These are phyloP conservation scores for Thermophis baileyi DNA, from an alignment of 2,113 vertebrate species.

Conservation along the genomic window DNA sequence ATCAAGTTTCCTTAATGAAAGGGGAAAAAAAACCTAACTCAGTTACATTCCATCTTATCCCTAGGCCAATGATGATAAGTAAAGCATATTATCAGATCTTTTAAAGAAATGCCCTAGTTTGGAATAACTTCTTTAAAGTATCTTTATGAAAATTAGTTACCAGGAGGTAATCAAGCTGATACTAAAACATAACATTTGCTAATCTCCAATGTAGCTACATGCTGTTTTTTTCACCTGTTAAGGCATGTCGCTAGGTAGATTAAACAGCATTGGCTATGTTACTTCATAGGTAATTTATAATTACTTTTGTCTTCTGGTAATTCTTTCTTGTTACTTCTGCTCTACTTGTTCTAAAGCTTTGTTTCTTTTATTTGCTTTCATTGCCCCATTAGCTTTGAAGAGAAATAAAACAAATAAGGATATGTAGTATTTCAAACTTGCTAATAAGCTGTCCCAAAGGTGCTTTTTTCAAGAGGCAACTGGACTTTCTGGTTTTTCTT, in stretches of 20 bases:
- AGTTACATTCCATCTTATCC: neutral
- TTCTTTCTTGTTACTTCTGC: neutral
- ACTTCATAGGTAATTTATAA: neutral
- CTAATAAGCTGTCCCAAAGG: neutral
- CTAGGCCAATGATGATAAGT: neutral
- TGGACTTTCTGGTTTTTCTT: too few relatives aligned
- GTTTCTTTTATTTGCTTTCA: neutral
- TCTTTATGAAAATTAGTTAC: neutral
- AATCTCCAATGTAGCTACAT: neutral
- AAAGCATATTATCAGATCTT: neutral
- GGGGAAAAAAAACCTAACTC: neutral
- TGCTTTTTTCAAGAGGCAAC: too few relatives aligned
- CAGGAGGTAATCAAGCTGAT: neutral
- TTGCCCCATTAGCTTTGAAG: neutral
- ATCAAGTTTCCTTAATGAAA: neutral
- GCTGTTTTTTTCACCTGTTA: neutral
- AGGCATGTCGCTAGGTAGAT: neutral
- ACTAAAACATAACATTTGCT: neutral
- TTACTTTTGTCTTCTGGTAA: neutral
- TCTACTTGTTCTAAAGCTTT: neutral
- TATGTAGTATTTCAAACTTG: neutral
- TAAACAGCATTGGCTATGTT: neutral
- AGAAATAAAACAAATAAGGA: neutral
- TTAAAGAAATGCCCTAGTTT: neutral
- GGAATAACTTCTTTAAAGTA: neutral